phyloP scores from a whole-genome alignment of 2,113 vertebrate genomes.

The Monopterus albus region DNA sequence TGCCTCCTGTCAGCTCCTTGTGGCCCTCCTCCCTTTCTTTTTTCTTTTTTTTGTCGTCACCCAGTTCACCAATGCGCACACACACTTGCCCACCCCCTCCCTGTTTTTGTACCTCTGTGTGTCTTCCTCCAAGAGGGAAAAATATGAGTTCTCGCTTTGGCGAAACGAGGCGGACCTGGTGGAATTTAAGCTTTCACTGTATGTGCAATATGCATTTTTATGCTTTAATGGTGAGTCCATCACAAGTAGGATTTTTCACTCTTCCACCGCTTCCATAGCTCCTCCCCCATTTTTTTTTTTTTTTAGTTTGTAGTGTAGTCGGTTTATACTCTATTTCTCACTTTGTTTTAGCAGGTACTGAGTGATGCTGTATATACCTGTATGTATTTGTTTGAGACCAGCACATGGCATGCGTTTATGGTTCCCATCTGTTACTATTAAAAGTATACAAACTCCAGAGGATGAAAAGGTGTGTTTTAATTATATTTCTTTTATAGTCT shows the following conservation, averaged over 20 bases:
- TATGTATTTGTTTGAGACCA: slow-evolving; percentile 90
- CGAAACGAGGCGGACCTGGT: slow-evolving; percentile 85
- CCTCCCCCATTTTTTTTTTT: slow-evolving; percentile 79
- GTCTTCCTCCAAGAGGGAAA: slow-evolving; percentile 75
- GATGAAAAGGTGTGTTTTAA: slow-evolving; percentile 89
- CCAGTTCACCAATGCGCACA: slow-evolving; percentile 28
- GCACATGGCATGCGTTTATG: slow-evolving; percentile 94
- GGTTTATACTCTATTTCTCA: slow-evolving; percentile 89
- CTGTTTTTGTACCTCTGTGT: slow-evolving; percentile 43
- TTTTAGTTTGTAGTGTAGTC: slow-evolving; percentile 89
- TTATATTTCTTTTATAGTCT: slow-evolving; percentile 84
- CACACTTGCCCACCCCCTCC: neutral
- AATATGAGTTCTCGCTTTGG: slow-evolving; percentile 81
- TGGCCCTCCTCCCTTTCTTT: slow-evolving; percentile 9
- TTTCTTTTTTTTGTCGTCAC: neutral
- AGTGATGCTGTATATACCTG: slow-evolving; percentile 94
- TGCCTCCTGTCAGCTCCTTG: slow-evolving; percentile 28
- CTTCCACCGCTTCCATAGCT: slow-evolving; percentile 85
- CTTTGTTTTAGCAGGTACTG: slow-evolving; percentile 99
- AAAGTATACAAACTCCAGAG: slow-evolving; percentile 90
- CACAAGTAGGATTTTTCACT: slow-evolving; percentile 85
- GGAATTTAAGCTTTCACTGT: slow-evolving; percentile 95
- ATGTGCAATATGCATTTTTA: slow-evolving; percentile 98
- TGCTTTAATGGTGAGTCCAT: slow-evolving; percentile 90
- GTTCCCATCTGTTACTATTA: slow-evolving; percentile 93